Evolutionary conservation across 2,113 vertebrate genomes (phyloP), one percentile per base, ranked within the genome.

Genomic region (Eurystomus gularis): DNA sequence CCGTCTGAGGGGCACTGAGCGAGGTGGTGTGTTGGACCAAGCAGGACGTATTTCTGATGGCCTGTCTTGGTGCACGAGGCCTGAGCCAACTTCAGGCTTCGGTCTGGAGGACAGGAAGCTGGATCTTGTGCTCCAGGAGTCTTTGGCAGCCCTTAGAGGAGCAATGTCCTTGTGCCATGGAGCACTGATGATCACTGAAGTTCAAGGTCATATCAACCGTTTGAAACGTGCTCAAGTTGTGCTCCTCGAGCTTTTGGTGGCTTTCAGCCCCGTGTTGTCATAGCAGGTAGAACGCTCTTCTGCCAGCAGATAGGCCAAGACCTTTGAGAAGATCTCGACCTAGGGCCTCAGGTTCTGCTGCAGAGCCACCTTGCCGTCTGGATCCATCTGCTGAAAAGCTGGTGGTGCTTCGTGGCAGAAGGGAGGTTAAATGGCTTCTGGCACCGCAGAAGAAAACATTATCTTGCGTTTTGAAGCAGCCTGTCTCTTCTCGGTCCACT

Each of bases 401-500:
- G 61, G 29, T n/a, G 7, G 21, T 33, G n/a, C 39, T 37, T 25
- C 37, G 14, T 21, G 62, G 54, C 70, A 40, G 29, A 46, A 48
- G 20, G 48, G 31, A 40, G 48, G 35, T 70, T 40, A 64, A 54
- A 29, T 6, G 1, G 24, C 31, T 70, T 31, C 65, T 54, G 40
- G 57, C 14, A 33, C 35, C 20, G 7, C 0, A 0, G 10, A 20
- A n/a, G 24, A 69, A 39, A 40, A 46, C 3, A 3, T 6, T 17
- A n/a, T 23, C 17, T 13, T 10, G 7, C 0, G 1, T 31, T 73
- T 16, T 49, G 42, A 40, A 64, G 40, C 25, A 57, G 35, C 46
- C 24, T 35, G 10, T 17, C 33, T 78, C 26, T 79, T 61, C 55
- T 25, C 19, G 9, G 54, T 12, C 54, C 16, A 7, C 26, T 52